Evolutionary conservation across 2,113 vertebrate species (phyloP), one percentile per base, ranked within the genome.

Genomic region (Heteronetta atricapilla): DNA sequence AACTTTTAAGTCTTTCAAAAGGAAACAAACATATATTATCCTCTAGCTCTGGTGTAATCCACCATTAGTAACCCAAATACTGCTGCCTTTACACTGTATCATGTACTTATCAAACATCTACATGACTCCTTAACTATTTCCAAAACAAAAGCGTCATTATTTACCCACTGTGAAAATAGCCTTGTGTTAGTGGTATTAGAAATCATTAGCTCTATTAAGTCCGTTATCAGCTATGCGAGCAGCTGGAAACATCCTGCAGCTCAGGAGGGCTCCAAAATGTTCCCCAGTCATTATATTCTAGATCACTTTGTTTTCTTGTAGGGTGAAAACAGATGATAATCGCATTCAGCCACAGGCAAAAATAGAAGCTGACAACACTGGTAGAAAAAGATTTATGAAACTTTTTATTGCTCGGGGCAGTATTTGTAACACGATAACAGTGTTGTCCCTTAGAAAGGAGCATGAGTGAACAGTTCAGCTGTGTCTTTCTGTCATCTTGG

Each of bases 101-200:
- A 38, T 55, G 91, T 84, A 58, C 88, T 94, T 90, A 89, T 88
- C 88, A 93, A 94, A 87, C 93, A 96, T 86, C 85, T 92, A 82
- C 81, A 86, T 42, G 84, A 77, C 81, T 97, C 80, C 90, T 93
- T 86, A 93, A 93, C 90, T 91, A 91, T 91, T 97, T 89, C 89
- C 91, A 86, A 91, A 94, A 93, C 87, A 95, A 96, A 91, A 94
- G 96, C 91, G 81, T 82, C 94, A 96, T 97, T 96, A 95, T 96
- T 95, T 96, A 94, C 95, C 97, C 96, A 94, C 95, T 96, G 96
- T 95, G 95, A 96, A 96, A 95, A 96, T 87, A 95, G 93, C 89
- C 90, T 76, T 73, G 80, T 92, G 94, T 93, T 96, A 93, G 94
- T 95, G 94, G 95, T 95, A 96, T 97, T 94, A 93, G 91, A 84